phyloP scores from a whole-genome alignment of 2,797 vertebrate species.

The Gallinago nigripennis region DNA sequence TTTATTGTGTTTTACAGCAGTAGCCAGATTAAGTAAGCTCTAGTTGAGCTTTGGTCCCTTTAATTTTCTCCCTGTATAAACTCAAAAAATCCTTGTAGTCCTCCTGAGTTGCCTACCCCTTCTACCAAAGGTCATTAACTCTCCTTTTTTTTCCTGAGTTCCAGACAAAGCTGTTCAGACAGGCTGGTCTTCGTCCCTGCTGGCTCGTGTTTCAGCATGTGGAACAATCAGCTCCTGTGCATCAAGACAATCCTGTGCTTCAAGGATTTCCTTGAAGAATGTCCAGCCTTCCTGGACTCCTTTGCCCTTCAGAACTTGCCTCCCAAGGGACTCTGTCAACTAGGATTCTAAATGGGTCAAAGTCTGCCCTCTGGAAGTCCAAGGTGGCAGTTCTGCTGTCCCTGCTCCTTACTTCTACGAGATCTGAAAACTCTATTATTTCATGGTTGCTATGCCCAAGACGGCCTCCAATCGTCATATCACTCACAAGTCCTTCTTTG shows the following conservation, averaged over 20 bases:
- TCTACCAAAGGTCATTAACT: not conserved
- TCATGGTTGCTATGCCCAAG: not conserved
- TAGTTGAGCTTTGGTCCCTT: not conserved
- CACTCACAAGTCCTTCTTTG: not conserved
- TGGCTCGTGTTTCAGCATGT: not conserved
- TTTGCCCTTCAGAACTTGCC: not conserved
- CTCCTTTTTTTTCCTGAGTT: not conserved
- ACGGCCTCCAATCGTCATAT: not conserved
- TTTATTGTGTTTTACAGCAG: not conserved
- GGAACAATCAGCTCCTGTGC: not conserved
- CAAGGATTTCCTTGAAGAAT: not conserved
- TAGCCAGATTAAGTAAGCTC: not conserved
- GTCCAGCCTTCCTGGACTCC: not conserved
- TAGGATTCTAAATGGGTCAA: not conserved
- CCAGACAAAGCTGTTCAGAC: not conserved
- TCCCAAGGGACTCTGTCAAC: not conserved
- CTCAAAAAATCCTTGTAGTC: not conserved
- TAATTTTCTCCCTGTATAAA: not conserved
- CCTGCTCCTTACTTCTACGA: not conserved
- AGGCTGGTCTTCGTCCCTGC: not conserved
- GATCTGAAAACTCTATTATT: not conserved
- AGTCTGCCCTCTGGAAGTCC: not conserved
- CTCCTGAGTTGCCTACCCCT: not conserved
- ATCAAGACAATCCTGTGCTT: too few species aligned
- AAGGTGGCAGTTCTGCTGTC: not conserved